Evolutionary conservation across 1,140 invertebrate species (phyloP).

Genomic region (Akabosia matsudoensis): DNA sequence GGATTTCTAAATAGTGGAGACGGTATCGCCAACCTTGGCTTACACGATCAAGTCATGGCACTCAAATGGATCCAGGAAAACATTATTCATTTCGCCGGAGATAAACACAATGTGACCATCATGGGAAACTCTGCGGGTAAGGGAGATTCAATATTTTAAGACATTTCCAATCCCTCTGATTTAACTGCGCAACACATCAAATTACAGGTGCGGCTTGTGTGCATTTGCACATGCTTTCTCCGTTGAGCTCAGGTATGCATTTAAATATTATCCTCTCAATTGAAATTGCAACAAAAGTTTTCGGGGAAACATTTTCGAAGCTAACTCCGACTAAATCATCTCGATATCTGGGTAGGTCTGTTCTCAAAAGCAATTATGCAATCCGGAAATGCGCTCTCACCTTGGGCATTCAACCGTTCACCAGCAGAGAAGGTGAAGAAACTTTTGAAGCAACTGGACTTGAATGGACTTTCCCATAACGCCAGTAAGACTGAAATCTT

Average conservation of each 20-base stretch:
- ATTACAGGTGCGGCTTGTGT: conserved; percentile 27
- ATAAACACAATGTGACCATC: conserved; percentile 86
- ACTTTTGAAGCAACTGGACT: conserved; percentile 29
- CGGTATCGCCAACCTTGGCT: conserved; percentile 28
- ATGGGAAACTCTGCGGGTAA: conserved; percentile 95
- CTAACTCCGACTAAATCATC: no score
- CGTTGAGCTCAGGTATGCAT: conserved; percentile 20
- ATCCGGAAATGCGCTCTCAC: conserved; percentile 30
- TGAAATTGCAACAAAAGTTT: background rate
- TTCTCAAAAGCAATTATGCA: conserved; percentile 32
- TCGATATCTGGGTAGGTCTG: no score
- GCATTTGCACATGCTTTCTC: conserved; percentile 33
- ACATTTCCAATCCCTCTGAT: no score
- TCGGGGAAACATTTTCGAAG: background rate
- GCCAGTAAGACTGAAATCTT: conserved; percentile 26
- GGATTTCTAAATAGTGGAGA: conserved; percentile 35
- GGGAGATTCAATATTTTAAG: no score
- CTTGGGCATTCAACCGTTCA: conserved; percentile 32
- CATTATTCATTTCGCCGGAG: conserved; percentile 73
- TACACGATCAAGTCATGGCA: conserved; percentile 32
- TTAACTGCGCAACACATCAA: no score
- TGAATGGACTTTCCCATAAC: background rate
- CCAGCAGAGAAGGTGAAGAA: conserved; percentile 22
- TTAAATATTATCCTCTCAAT: background rate
- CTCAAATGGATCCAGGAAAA: conserved; percentile 17